phyloP scores from a whole-genome alignment of 2,113 vertebrate species.

The Corapipo altera region DNA sequence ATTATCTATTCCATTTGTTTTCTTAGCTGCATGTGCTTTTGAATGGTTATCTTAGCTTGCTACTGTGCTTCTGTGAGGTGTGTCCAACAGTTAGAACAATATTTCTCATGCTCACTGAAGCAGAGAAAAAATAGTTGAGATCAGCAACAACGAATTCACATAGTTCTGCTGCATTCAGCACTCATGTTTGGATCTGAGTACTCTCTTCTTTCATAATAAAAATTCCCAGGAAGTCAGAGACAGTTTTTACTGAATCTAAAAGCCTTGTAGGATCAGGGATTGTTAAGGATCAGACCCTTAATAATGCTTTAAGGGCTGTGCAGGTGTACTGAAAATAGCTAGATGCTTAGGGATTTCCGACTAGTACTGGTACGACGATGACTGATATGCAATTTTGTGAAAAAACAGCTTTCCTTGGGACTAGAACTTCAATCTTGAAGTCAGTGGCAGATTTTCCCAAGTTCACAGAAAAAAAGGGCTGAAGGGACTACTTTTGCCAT shows the following conservation, averaged over 20 bases:
- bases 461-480: constrained; percentile 20
- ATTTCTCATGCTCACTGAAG: constrained; percentile 28
- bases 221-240: background rate
- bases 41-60: constrained; percentile 44
- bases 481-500: background rate
- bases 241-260: background rate
- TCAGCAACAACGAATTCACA: background rate
- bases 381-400: background rate
- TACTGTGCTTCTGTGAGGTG: constrained; percentile 34
- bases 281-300: background rate
- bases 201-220: constrained; percentile 1
- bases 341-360: background rate
- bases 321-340: background rate
- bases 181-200: background rate
- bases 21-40: constrained; percentile 34
- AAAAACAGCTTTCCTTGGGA: constrained; percentile 11
- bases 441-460: constrained; percentile 11
- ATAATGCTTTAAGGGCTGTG: background rate
- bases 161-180: background rate
- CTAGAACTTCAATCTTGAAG: background rate
- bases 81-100: constrained; percentile 7
- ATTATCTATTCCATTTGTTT: constrained; percentile 61
- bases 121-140: constrained; percentile 20
- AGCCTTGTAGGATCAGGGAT: background rate
- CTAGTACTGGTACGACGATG: background rate